Evolutionary conservation across 2,888 invertebrate genomes (phyloP).

Genomic region (Hybos culiciformis): DNA sequence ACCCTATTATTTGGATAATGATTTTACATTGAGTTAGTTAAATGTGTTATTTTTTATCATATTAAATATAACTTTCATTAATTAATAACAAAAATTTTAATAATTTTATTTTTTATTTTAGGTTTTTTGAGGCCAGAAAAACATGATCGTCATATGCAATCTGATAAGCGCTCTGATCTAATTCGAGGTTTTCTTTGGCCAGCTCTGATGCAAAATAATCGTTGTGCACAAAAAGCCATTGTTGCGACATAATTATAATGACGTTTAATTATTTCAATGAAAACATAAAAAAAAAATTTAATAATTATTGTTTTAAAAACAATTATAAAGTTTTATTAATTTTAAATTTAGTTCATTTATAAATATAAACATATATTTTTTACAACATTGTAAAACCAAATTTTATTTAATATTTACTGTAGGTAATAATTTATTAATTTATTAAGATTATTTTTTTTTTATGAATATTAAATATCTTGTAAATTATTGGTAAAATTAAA

Average conservation of each 20-base stretch:
- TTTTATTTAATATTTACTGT: no score
- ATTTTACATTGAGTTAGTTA: slow-evolving; percentile 48
- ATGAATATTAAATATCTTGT: no score
- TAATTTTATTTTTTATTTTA: not conserved
- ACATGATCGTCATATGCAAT: slow-evolving; percentile 65
- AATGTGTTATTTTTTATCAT: not conserved
- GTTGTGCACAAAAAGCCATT: slow-evolving; percentile 72
- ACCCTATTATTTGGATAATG: slow-evolving; percentile 50
- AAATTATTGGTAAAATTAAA: no score
- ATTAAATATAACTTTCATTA: not conserved
- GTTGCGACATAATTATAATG: slow-evolving; percentile 56
- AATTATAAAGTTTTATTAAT: not conserved
- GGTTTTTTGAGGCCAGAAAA: slow-evolving; percentile 43
- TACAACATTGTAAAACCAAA: no score
- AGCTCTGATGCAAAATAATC: slow-evolving; percentile 59
- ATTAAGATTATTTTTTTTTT: no score
- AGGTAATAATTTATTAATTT: no score
- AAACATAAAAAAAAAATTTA: not conserved
- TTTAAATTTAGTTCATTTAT: not conserved
- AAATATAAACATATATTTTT: not conserved
- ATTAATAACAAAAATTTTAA: not conserved
- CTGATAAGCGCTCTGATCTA: slow-evolving; percentile 57
- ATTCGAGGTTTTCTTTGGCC: slow-evolving; percentile 81
- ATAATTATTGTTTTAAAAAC: not conserved
- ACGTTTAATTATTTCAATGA: not conserved